Percentiles rank a stretch among this genome's conserved stretches.
These are phyloP conservation scores for Pristionchus fissidentatus DNA, from an alignment of 2,888 invertebrate genomes.

Conservation along the genomic window DNA sequence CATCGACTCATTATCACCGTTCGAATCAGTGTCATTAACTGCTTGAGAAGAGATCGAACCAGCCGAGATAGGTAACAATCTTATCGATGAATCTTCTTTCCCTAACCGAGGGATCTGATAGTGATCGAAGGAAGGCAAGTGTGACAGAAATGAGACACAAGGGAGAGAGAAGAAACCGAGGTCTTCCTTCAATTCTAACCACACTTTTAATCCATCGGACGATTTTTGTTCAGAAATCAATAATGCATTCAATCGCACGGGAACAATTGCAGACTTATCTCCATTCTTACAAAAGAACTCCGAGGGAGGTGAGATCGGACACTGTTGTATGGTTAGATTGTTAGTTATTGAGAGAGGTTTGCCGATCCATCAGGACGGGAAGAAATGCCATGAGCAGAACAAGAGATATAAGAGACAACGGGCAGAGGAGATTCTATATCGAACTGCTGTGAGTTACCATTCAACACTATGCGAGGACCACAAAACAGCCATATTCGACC, in stretches of 20 bases:
- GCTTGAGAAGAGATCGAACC: neutral
- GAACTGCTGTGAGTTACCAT: constrained; percentile 42
- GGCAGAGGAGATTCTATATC: neutral
- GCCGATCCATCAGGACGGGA: constrained; percentile 16
- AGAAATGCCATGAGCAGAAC: constrained; percentile 10
- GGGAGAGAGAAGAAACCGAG: too few relatives aligned
- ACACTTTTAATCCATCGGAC: neutral
- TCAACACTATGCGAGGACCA: neutral
- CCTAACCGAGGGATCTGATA: neutral
- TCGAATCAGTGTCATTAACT: neutral
- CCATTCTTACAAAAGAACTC: constrained; percentile 49
- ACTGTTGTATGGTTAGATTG: neutral
- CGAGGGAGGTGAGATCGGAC: constrained; percentile 1
- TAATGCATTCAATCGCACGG: constrained; percentile 62
- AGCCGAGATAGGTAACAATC: constrained; percentile 14
- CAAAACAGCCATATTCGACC: neutral
- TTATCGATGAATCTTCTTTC: neutral
- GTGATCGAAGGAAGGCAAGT: too few relatives aligned
- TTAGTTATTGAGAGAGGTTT: neutral
- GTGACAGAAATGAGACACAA: too few relatives aligned
- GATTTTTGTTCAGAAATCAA: neutral
- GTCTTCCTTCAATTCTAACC: neutral
- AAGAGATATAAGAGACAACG: constrained; percentile 19
- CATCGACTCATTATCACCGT: neutral
- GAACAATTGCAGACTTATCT: constrained; percentile 62